Conservation (phyloP, 2,888 invertebrate genomes). For the Pyrrhosoma nymphula region DNA sequence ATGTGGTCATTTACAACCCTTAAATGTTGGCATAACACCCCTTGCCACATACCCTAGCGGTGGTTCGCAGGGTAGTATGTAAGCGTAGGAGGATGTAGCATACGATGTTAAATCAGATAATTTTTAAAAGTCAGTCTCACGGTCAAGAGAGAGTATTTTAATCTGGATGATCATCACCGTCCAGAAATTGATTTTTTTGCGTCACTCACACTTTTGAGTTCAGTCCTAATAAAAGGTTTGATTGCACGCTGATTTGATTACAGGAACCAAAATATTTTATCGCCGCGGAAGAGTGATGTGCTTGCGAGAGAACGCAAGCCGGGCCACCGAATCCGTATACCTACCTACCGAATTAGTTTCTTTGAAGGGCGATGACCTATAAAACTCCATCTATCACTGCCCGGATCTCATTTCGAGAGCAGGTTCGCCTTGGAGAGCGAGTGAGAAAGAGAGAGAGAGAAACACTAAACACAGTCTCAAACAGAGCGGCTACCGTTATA, state of each 20-base stretch:
- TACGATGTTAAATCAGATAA: not conserved
- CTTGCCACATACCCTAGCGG: too few species aligned
- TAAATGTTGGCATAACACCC: too few species aligned
- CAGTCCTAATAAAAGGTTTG: not conserved
- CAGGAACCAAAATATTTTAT: conserved; percentile 22
- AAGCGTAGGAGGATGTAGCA: too few species aligned
- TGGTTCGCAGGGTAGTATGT: too few species aligned
- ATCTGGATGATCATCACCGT: not conserved
- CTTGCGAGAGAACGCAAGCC: not conserved
- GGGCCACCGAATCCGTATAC: not conserved
- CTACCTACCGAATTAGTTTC: not conserved
- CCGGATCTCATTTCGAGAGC: not conserved
- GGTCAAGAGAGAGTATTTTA: not conserved
- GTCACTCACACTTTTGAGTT: not conserved
- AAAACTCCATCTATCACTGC: not conserved
- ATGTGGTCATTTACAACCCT: too few species aligned
- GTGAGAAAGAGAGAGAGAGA: not conserved
- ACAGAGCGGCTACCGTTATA: not conserved
- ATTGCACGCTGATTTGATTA: not conserved
- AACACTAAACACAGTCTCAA: not conserved
- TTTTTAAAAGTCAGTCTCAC: not conserved
- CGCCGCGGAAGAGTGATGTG: conserved; percentile 14
- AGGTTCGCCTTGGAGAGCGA: not conserved
- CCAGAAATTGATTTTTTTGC: not conserved
- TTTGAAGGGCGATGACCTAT: not conserved